Evolutionary conservation across 2,888 invertebrate species (phyloP).

Genomic region (Ceratothoa steindachneri): DNA sequence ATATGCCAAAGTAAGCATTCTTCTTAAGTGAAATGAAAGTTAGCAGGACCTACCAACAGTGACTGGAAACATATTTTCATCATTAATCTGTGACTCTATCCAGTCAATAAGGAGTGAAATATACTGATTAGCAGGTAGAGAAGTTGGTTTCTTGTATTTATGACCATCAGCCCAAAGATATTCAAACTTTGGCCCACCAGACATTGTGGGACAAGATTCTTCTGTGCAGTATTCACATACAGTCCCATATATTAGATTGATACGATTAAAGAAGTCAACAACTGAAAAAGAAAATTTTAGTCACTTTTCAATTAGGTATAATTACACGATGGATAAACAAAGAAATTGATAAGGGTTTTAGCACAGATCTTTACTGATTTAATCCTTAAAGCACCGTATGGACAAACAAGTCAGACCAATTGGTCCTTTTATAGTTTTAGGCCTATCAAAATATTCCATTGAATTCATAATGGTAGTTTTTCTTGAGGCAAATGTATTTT

Average conservation of each 20-base stretch:
- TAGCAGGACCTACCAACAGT: conserved; percentile 58
- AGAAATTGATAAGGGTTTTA: background rate
- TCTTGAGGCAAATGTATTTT: too few relatives aligned
- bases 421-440: too few relatives aligned
- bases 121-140: conserved; percentile 66
- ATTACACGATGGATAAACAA: background rate
- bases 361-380: background rate
- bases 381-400: too few relatives aligned
- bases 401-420: too few relatives aligned
- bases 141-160: conserved; percentile 61
- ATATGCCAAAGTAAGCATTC: too few relatives aligned
- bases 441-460: too few relatives aligned
- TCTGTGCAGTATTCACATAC: conserved; percentile 79
- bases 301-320: too few relatives aligned
- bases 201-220: conserved; percentile 81
- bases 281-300: conserved; percentile 59
- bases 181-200: conserved; percentile 81
- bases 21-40: too few relatives aligned
- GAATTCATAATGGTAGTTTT: too few relatives aligned
- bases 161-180: conserved; percentile 86
- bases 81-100: conserved; percentile 85
- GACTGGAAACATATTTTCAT: conserved; percentile 78
- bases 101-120: conserved; percentile 82
- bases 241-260: conserved; percentile 86
- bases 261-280: conserved; percentile 89